These are phyloP conservation scores for Petrocephalus sullivani DNA, from an alignment of 2,797 vertebrate genomes.

Conservation along the genomic window DNA sequence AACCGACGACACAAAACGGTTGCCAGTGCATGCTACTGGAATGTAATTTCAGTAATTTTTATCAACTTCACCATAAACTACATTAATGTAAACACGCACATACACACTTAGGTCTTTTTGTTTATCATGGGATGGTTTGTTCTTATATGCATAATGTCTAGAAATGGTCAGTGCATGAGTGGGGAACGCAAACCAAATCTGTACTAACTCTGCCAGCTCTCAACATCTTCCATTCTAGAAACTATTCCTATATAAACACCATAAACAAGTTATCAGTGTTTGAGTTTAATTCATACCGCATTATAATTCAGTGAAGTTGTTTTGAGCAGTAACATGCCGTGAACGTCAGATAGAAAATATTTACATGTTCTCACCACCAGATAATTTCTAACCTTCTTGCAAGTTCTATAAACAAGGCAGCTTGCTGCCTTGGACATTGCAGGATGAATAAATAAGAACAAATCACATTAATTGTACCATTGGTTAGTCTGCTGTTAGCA, in stretches of 20 bases:
- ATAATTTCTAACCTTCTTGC: neutral
- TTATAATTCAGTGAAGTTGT: conserved; percentile 1
- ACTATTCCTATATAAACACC: conserved; percentile 11
- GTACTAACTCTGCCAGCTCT: neutral
- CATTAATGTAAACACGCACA: neutral
- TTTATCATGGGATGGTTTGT: neutral
- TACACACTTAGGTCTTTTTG: neutral
- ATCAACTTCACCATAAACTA: neutral
- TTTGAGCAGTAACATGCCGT: neutral
- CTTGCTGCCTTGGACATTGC: neutral
- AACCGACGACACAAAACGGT: neutral
- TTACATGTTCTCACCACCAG: conserved; percentile 2
- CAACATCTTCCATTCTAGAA: neutral
- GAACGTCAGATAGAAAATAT: neutral
- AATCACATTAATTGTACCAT: neutral
- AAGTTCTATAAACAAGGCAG: neutral
- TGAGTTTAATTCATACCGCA: conserved; percentile 6
- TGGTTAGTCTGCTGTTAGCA: neutral
- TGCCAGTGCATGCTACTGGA: neutral
- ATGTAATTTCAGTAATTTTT: neutral
- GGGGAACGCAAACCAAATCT: neutral
- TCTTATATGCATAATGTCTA: neutral
- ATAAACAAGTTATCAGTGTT: conserved; percentile 19
- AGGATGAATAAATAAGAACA: neutral
- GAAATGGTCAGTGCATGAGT: neutral